A percentile compares a stretch with the other conserved stretches of the same genome.
These are phyloP conservation scores for Cuniculus paca DNA, from an alignment of 2,797 vertebrate genomes.

Conservation along the genomic window DNA sequence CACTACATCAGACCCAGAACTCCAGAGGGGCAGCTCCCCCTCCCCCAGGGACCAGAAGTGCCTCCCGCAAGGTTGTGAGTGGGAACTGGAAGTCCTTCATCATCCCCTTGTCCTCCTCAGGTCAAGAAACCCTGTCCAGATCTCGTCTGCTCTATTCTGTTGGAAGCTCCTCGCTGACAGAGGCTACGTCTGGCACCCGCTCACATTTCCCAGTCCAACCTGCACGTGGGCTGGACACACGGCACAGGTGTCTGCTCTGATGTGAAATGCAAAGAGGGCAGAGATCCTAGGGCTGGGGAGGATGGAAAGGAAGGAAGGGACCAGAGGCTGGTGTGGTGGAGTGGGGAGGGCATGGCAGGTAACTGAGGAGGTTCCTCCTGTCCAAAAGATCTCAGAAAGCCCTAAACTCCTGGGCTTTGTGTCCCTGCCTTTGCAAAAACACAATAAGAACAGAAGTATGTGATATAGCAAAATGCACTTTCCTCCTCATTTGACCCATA, in stretches of 20 bases:
- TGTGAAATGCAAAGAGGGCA: not conserved
- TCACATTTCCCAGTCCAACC: not conserved
- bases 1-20: not conserved
- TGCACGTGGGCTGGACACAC: not conserved
- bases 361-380: not conserved
- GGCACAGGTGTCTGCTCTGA: not conserved
- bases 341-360: accelerated
- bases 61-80: not conserved
- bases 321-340: accelerated
- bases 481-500: not conserved
- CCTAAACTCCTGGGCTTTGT: not conserved
- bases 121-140: not conserved
- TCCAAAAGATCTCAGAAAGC: not conserved
- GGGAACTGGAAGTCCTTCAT: too few species aligned
- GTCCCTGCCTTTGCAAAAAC: not conserved
- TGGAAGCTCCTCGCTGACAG: not conserved
- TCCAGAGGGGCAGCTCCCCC: too few species aligned
- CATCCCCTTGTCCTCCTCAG: not conserved
- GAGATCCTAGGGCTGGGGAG: not conserved
- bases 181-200: not conserved
- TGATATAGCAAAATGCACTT: not conserved
- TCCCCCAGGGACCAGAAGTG: not conserved
- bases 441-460: not conserved
- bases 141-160: not conserved
- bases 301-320: not conserved